phyloP scores from a whole-genome alignment of 2,113 vertebrate species.

The Dissostichus mawsoni region DNA sequence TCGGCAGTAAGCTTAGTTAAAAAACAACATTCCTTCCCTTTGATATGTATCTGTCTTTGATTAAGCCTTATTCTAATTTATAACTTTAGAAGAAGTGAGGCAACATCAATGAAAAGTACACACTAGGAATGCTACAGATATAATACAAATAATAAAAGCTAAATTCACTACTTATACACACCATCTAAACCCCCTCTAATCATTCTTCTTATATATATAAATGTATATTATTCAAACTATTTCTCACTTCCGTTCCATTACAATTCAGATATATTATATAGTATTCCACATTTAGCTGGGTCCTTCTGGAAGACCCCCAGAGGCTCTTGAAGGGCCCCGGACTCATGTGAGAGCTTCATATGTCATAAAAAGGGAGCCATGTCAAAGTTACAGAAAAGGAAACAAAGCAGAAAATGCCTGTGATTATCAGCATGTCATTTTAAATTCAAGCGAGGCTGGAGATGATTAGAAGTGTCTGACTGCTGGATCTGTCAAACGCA shows the following conservation, averaged over 20 bases:
- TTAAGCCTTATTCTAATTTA: neutral
- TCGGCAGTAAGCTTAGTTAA: no score
- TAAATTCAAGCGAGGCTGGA: conserved; percentile 29
- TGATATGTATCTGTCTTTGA: neutral
- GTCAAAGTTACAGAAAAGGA: conserved; percentile 15
- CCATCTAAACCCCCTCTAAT: no score
- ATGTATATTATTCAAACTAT: no score
- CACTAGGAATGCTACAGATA: no score
- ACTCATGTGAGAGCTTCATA: neutral
- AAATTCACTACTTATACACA: no score
- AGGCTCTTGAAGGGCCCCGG: neutral
- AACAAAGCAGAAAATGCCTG: conserved; percentile 41
- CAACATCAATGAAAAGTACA: no score
- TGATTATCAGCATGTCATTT: conserved; percentile 55
- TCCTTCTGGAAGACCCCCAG: neutral
- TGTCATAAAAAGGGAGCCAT: neutral
- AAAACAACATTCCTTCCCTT: neutral
- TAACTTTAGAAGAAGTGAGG: neutral
- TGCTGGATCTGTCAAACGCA: conserved; percentile 48
- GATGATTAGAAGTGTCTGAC: conserved; percentile 55
- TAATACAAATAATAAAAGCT: no score
- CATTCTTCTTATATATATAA: no score
- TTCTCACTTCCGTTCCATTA: no score
- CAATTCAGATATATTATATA: neutral
- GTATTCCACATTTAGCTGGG: neutral